These are phyloP conservation scores for Carabus problematicus DNA, from an alignment of 2,888 invertebrate species.

Conservation along the genomic window DNA sequence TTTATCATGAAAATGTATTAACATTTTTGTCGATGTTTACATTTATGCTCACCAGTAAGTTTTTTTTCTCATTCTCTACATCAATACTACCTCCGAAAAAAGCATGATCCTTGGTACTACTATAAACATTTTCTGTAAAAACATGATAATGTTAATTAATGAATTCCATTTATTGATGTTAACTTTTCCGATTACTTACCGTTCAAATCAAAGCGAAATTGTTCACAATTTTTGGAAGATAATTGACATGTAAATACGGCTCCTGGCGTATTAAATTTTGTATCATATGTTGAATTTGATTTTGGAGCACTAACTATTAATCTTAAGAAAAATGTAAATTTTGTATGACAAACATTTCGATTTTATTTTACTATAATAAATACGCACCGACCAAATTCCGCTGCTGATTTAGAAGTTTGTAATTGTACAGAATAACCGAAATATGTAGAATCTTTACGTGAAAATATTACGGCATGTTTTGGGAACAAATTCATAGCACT, in stretches of 20 bases:
- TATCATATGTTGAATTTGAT: constrained; percentile 9
- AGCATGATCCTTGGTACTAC: not conserved
- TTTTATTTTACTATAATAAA: not conserved
- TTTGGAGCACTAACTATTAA: constrained; percentile 43
- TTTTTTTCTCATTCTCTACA: not conserved
- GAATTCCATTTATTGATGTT: not conserved
- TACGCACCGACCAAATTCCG: not conserved
- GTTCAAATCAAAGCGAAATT: constrained; percentile 14
- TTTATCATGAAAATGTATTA: not conserved
- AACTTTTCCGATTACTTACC: constrained; percentile 7
- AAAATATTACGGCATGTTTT: constrained; percentile 5
- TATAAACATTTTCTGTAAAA: not conserved
- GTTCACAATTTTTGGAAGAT: constrained; percentile 12
- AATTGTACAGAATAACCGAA: constrained; percentile 46
- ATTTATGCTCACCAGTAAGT: constrained; percentile 5
- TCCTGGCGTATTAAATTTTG: constrained; percentile 10
- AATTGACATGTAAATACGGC: constrained; percentile 20
- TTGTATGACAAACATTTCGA: not conserved
- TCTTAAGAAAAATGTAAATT: not conserved
- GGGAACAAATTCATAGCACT: constrained; percentile 18
- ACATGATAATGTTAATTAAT: too few relatives aligned
- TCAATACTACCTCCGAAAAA: constrained; percentile 6
- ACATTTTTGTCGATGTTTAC: not conserved
- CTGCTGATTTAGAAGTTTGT: constrained; percentile 35
- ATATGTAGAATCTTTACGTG: constrained; percentile 14